Evolutionary conservation across 2,888 invertebrate species (phyloP), one percentile per base, ranked within the genome.

Genomic region (Cryptus viduatorius): DNA sequence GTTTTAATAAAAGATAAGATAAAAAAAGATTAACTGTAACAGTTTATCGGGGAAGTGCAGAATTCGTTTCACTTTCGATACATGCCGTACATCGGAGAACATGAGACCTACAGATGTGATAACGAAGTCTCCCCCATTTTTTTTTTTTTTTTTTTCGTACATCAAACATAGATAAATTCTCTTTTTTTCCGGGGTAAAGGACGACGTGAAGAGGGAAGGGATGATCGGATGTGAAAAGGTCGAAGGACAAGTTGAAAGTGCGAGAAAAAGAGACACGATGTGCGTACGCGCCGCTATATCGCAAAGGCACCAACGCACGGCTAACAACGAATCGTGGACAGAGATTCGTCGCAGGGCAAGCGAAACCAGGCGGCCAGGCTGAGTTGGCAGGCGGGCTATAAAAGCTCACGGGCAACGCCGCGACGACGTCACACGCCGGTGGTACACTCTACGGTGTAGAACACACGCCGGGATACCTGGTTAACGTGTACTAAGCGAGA

Each of bases 341-440:
- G 24, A 68, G 77, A 85, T 81, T 86, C 83, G 82, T 83, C 77
- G 83, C 83, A 84, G 83, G 84, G 82, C 78, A 80, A 75, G 56
- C 44, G 53, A 65, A 80, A 61, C 79, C 24, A 75, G 69, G 77
- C 79, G 19, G 86, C 82, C 79, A 87, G 85, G 88, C 85, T 8
- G 83, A 88, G 88, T 88, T 87, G 86, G 87, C 85, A 87, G 89
- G 86, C 84, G 83, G 86, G 85, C 92, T 92, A 92, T 92, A 92
- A 92, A 92, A 92, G 92, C 91, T 89, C 90, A 87, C 88, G 89
- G 88, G 89, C 88, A 89, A 85, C 88, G 86, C 85, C 87, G 86
- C 90, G 88, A 86, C 89, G 86, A 90, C 91, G 91, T 92, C 92
- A 92, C 89, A 92, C 90, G 90, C 90, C 92, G 90, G 90, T 90